Base-by-base conservation (phyloP, 2,113 vertebrate species). In the Garra rufa region DNA sequence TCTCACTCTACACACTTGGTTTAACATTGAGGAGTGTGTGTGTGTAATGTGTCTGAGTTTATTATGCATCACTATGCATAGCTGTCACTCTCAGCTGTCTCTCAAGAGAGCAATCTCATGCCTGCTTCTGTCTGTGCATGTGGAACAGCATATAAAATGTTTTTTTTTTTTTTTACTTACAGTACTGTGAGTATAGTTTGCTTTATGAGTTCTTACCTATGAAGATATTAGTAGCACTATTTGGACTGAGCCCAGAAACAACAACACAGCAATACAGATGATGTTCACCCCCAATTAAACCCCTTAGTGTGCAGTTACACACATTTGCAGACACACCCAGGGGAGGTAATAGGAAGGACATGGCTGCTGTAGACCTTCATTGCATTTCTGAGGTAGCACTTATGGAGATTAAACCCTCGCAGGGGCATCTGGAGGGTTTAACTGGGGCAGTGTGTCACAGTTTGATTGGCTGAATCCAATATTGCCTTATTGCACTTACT, bases 241-340 rank as follows among this genome's bases (percentile, higher is more conserved):
- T 34, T 67, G 78, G 78, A 67, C 61, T 6, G 17, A 34, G 26
- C 44, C 19, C 78, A 67, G 67, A 13, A 24, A 57, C 15, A 80
- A 48, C 4, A 80, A 14, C 48, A 55, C 6, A 11, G 26, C 2
- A 24, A 43, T 52, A 43, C 38, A 9, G n/a, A 59, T 81, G 19
- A 50, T 11, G 10, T 67, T 50, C 10, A 38, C 17, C 28, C 46
- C 65, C 65, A 70, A 70, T 70, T 70, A 70, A 82, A 52, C 26
- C 65, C 80, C 41, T 43, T 8, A 26, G 17, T 55, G 24, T 24
- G 76, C 76, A 30, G 38, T 81, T 69, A 41, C 26, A 41, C 11
- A 69, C 30, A 83, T 88, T 86, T 84, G 81, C 46, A 82, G 65
- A 70, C 80, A 82, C 80, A 82, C 65, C 80, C 80, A 15, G 30